These are phyloP conservation scores for Rhinichthys klamathensis DNA, from an alignment of 2,113 vertebrate species.

Conservation along the genomic window DNA sequence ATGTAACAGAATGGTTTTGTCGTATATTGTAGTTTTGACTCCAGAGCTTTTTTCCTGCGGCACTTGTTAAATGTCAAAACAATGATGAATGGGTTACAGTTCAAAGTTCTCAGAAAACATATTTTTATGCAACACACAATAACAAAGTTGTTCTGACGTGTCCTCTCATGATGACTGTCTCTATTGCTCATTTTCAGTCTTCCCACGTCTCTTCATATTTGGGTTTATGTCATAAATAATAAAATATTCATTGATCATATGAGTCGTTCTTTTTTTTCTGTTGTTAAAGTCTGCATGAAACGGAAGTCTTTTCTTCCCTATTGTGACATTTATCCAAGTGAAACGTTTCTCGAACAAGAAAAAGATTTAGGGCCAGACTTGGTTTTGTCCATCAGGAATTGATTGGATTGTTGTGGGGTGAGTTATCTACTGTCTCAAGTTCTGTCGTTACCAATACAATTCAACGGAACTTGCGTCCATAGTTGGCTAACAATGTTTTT, in stretches of 20 bases:
- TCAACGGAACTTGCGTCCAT: too few species aligned
- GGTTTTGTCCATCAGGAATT: too few species aligned
- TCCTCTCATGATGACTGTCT: neutral
- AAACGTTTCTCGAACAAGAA: too few species aligned
- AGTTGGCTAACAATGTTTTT: too few species aligned
- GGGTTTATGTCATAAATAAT: neutral
- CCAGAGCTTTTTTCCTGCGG: neutral
- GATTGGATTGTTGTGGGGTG: too few species aligned
- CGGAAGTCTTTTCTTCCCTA: too few species aligned
- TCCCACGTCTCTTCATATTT: neutral
- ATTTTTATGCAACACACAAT: neutral
- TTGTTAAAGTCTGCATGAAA: too few species aligned
- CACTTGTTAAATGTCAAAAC: neutral
- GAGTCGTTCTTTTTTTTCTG: too few species aligned
- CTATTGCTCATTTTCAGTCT: neutral
- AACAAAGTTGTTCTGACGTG: neutral
- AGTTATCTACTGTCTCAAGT: too few species aligned
- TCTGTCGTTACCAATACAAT: too few species aligned
- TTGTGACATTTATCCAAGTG: too few species aligned
- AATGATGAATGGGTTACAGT: neutral
- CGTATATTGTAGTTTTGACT: neutral
- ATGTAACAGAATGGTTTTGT: neutral
- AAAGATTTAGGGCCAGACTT: too few species aligned
- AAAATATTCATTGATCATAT: neutral
- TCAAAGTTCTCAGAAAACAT: neutral